Evolutionary conservation across 2,888 invertebrate genomes (phyloP).

Genomic region (Drosophila mercatorum): DNA sequence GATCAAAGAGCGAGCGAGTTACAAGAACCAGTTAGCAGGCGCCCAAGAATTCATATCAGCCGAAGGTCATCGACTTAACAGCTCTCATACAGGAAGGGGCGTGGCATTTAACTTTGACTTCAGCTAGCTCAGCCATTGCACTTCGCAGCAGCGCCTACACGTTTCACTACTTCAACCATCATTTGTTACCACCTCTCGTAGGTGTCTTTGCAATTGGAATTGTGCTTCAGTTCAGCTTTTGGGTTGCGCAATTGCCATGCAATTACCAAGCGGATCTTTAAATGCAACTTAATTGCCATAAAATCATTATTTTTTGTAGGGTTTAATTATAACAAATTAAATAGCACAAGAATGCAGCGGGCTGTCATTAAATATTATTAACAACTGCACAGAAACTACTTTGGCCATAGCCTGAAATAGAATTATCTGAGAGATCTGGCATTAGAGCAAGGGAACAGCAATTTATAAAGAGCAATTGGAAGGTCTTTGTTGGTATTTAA

Average conservation of each 20-base stretch:
- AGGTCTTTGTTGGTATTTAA: background rate
- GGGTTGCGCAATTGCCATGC: conserved; percentile 48
- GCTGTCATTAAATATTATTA: conserved; percentile 28
- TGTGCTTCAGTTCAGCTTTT: conserved; percentile 38
- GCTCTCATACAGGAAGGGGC: conserved; percentile 24
- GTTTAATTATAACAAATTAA: conserved; percentile 66
- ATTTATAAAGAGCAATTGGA: background rate
- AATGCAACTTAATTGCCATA: conserved; percentile 51
- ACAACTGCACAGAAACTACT: conserved; percentile 14
- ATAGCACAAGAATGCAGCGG: conserved; percentile 46
- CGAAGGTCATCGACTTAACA: conserved; percentile 68
- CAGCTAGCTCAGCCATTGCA: conserved; percentile 22
- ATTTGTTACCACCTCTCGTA: conserved; percentile 51
- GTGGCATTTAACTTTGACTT: conserved; percentile 38
- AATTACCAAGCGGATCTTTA: conserved; percentile 74
- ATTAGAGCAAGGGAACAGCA: background rate
- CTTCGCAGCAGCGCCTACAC: conserved; percentile 18
- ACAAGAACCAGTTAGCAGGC: conserved; percentile 57
- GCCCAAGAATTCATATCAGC: conserved; percentile 51
- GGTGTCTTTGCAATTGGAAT: conserved; percentile 42
- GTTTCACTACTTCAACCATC: conserved; percentile 35
- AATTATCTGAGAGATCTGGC: background rate
- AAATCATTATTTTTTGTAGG: conserved; percentile 48
- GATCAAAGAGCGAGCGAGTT: conserved; percentile 27
- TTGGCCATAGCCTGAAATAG: background rate